Percentiles rank a stretch among this genome's conserved stretches.
Conservation (phyloP, 2,797 vertebrate species). For the Ceryle rudis region DNA sequence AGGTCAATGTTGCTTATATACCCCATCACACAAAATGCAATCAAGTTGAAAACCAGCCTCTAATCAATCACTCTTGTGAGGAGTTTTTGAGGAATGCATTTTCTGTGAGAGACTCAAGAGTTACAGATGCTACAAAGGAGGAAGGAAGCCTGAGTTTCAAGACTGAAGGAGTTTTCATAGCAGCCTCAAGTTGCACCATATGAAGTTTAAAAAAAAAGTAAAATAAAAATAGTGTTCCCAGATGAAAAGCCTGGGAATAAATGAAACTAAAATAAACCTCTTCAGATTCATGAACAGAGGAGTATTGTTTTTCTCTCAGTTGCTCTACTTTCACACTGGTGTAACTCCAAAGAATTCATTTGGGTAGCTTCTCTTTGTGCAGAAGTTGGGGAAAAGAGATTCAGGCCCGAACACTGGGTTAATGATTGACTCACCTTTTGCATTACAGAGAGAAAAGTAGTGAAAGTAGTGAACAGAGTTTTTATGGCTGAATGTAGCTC, state of each 20-base stretch:
- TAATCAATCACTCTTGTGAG: not conserved
- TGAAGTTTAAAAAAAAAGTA: not conserved
- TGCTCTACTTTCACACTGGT: not conserved
- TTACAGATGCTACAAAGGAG: not conserved
- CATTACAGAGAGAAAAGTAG: not conserved
- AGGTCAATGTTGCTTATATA: not conserved
- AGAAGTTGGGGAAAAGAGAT: not conserved
- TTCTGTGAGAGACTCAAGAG: not conserved
- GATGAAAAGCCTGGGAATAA: slow-evolving; percentile 50
- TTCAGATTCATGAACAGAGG: not conserved
- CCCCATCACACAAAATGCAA: not conserved
- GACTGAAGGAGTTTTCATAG: not conserved
- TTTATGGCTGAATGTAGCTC: not conserved
- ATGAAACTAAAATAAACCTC: slow-evolving; percentile 55
- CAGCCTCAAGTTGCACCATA: not conserved
- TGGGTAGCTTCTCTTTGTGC: not conserved
- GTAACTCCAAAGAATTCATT: not conserved
- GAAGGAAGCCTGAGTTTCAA: not conserved
- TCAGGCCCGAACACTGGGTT: not conserved
- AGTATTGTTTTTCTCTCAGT: not conserved
- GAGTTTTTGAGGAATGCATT: not conserved
- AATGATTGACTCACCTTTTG: slow-evolving; percentile 3
- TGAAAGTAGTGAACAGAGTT: not conserved
- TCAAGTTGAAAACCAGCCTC: not conserved
- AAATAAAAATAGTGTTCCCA: not conserved